A percentile compares a stretch with the other conserved stretches of the same genome.
These are phyloP conservation scores for Scyliorhinus canicula DNA, from an alignment of 2,797 vertebrate genomes.

Conservation along the genomic window DNA sequence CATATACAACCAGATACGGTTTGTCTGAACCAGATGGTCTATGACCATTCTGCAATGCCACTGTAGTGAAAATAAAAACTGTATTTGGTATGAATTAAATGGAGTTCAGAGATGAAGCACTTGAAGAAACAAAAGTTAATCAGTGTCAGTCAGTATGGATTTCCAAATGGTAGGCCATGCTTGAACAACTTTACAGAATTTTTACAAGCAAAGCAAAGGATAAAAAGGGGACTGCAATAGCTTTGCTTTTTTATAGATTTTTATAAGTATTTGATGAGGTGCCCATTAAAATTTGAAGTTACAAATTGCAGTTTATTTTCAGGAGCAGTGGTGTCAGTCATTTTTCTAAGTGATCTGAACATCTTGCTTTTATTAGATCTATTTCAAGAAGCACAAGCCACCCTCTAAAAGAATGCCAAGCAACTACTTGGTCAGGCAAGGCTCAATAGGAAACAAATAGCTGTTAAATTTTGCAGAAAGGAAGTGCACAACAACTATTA, in stretches of 20 bases:
- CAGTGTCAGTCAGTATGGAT: not conserved
- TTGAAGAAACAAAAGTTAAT: not conserved
- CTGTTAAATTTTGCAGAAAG: not conserved
- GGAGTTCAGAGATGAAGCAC: not conserved
- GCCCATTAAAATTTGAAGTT: not conserved
- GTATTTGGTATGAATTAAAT: not conserved
- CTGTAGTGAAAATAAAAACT: not conserved
- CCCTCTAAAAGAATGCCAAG: not conserved
- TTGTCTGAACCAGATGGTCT: too few relatives aligned
- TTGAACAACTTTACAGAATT: not conserved
- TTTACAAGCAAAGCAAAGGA: not conserved
- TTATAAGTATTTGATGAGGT: not conserved
- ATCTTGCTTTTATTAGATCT: not conserved
- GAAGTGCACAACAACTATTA: not conserved
- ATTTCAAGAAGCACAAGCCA: not conserved
- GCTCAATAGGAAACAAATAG: not conserved
- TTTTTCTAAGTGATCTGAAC: not conserved
- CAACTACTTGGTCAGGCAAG: not conserved
- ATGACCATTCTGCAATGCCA: too few relatives aligned
- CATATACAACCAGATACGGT: not conserved
- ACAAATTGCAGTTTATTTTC: not conserved
- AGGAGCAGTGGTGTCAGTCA: not conserved
- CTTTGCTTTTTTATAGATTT: not conserved
- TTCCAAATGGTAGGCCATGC: not conserved
- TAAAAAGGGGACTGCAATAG: not conserved